A percentile compares a stretch with the other conserved stretches of the same genome.
Conservation (phyloP, 2,888 invertebrate species). For the Eristalis intricaria region DNA sequence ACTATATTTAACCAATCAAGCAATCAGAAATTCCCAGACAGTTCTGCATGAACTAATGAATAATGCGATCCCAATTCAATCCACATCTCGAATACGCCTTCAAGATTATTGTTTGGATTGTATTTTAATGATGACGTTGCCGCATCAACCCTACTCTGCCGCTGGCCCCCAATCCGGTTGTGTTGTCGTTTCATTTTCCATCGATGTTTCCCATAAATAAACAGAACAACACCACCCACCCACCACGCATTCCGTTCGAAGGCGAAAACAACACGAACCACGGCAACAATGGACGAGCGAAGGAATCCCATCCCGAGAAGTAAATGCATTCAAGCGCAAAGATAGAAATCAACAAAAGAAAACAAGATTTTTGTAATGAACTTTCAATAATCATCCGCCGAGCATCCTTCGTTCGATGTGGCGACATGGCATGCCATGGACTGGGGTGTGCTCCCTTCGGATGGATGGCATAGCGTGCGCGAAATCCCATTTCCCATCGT, state of each 20-base stretch:
- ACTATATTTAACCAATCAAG: not conserved
- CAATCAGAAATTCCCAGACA: not conserved
- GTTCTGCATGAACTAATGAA: not conserved
- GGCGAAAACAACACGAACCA: slow-evolving; percentile 16
- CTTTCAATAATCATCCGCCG: slow-evolving; percentile 62
- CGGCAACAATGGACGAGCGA: not conserved
- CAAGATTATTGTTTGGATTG: not conserved
- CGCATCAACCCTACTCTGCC: not conserved
- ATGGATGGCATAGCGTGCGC: not conserved
- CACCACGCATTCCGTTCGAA: not conserved
- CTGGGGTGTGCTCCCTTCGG: not conserved
- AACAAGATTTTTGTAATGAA: slow-evolving; percentile 64
- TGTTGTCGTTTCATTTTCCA: slow-evolving; percentile 6
- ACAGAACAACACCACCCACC: not conserved
- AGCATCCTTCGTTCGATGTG: slow-evolving; percentile 30
- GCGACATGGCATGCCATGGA: too few species aligned
- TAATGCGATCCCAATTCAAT: not conserved
- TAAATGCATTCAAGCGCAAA: slow-evolving; percentile 56
- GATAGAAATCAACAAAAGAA: slow-evolving; percentile 64
- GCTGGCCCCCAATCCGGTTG: not conserved
- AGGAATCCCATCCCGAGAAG: slow-evolving; percentile 22
- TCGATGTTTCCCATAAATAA: slow-evolving; percentile 18
- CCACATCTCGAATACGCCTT: not conserved
- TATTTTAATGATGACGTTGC: not conserved
- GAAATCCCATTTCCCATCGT: slow-evolving; percentile 50